These are phyloP conservation scores for Stegana nigrithorax DNA, from an alignment of 2,888 invertebrate genomes.

Conservation along the genomic window DNA sequence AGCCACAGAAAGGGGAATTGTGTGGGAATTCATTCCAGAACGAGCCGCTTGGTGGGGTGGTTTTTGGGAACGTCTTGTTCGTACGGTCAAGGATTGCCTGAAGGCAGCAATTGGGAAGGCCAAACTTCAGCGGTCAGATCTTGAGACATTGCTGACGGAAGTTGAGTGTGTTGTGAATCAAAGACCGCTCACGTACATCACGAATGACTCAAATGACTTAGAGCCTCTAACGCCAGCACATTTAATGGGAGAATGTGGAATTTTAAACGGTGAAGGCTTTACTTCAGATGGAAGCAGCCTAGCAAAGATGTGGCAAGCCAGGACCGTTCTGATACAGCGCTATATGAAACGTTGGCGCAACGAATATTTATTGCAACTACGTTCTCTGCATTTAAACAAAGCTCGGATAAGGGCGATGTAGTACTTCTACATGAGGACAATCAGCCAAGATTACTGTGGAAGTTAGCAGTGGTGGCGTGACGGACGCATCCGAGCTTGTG, in stretches of 20 bases:
- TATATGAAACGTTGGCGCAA: neutral
- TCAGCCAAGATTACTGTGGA: neutral
- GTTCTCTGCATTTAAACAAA: neutral
- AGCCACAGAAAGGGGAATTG: slow-evolving; percentile 22
- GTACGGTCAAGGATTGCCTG: slow-evolving; percentile 26
- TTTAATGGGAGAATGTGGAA: neutral
- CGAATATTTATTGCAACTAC: neutral
- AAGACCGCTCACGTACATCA: neutral
- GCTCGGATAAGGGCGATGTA: no score
- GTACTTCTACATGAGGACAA: no score
- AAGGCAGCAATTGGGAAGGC: slow-evolving; percentile 28
- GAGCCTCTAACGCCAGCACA: neutral
- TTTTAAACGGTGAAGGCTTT: neutral
- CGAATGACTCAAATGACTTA: neutral
- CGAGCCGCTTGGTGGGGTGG: slow-evolving; percentile 34
- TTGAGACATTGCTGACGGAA: neutral
- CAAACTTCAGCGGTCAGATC: no score
- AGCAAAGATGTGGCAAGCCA: neutral
- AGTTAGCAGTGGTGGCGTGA: neutral
- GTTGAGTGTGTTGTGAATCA: neutral
- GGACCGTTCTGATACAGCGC: neutral
- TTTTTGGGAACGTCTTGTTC: slow-evolving; percentile 31
- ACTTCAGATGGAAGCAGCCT: neutral
- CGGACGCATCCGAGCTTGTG: neutral
- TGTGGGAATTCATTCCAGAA: slow-evolving; percentile 29